These are phyloP conservation scores for Spheniscus mendiculus DNA, from an alignment of 2,113 vertebrate genomes.

Conservation along the genomic window DNA sequence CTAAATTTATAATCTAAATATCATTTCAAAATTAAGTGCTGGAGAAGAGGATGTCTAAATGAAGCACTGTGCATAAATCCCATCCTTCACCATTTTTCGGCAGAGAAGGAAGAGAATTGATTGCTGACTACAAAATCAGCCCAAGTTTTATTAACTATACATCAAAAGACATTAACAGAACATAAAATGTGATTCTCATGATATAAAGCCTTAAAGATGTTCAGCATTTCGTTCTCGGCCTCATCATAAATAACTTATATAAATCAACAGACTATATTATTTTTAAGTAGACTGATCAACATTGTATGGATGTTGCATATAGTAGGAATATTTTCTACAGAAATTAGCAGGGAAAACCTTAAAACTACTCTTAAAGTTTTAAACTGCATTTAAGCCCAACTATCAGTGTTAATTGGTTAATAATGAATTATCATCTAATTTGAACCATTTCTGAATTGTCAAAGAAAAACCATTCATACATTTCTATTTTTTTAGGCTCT, in stretches of 20 bases:
- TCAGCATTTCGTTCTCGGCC: neutral
- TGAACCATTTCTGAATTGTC: neutral
- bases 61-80: neutral
- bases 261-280: neutral
- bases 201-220: neutral
- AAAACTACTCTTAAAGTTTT: neutral
- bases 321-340: neutral
- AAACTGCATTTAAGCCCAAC: neutral
- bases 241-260: neutral
- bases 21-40: neutral
- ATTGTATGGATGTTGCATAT: neutral
- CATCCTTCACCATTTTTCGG: neutral
- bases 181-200: neutral
- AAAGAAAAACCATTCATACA: neutral
- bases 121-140: neutral
- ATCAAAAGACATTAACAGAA: neutral
- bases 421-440: neutral
- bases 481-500: neutral
- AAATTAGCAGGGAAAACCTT: neutral
- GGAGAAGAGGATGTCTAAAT: neutral
- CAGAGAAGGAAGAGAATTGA: neutral
- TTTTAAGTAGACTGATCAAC: neutral
- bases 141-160: neutral
- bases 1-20: neutral
- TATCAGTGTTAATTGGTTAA: neutral